phyloP scores from a whole-genome alignment of 2,888 invertebrate species.

The Heliconius aoede region DNA sequence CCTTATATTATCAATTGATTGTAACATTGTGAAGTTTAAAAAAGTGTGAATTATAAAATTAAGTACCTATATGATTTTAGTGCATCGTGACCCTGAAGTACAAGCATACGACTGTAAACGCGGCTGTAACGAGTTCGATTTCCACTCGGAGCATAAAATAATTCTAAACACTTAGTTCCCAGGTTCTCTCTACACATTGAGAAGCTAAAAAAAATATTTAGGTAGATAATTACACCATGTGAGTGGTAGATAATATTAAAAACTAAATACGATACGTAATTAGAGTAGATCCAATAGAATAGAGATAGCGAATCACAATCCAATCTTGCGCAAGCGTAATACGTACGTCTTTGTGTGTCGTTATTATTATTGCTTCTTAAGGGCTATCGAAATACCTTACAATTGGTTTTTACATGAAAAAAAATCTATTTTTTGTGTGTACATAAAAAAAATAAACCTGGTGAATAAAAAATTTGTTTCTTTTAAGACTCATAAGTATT shows the following conservation, averaged over 20 bases:
- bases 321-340: conserved; percentile 61
- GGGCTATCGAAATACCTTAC: background rate
- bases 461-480: background rate
- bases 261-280: conserved; percentile 46
- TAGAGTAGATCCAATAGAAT: conserved; percentile 45
- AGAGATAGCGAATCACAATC: conserved; percentile 53
- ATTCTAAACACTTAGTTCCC: too few relatives aligned
- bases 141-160: too few relatives aligned
- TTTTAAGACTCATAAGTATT: background rate
- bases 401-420: background rate
- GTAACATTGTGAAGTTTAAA: too few relatives aligned
- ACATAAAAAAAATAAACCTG: background rate
- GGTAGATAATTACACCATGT: too few relatives aligned
- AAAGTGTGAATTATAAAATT: too few relatives aligned
- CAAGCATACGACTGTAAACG: too few relatives aligned
- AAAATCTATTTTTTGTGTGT: background rate
- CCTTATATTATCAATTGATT: too few relatives aligned
- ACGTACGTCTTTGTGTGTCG: conserved; percentile 67
- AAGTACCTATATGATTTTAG: too few relatives aligned
- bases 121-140: too few relatives aligned
- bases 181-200: too few relatives aligned
- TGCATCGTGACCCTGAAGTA: too few relatives aligned
- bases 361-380: conserved; percentile 44
- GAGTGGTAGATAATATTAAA: background rate
- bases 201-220: too few relatives aligned